phyloP scores from a whole-genome alignment of 2,888 invertebrate genomes.

The Macrophya annulata region DNA sequence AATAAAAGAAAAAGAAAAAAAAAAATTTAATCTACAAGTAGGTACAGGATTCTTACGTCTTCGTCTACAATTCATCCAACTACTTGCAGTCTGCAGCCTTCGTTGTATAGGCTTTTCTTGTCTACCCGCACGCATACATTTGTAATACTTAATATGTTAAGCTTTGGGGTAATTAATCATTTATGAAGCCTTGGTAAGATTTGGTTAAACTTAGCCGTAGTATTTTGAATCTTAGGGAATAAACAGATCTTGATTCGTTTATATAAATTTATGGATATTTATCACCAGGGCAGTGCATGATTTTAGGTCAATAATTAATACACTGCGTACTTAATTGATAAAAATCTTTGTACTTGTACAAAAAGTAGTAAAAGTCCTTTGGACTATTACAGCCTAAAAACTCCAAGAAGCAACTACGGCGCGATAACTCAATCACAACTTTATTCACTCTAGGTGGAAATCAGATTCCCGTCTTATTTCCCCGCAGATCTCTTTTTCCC shows the following conservation, averaged over 20 bases:
- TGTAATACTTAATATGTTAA: not conserved
- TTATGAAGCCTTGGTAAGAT: not conserved
- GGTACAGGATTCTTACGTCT: not conserved
- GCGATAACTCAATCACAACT: conserved; percentile 32
- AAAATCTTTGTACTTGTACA: not conserved
- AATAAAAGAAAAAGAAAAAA: not conserved
- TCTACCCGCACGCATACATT: not conserved
- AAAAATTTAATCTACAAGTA: not conserved
- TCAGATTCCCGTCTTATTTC: conserved; percentile 41
- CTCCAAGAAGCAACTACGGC: too few relatives aligned
- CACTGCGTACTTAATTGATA: not conserved
- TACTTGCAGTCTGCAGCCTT: not conserved
- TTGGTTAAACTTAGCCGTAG: not conserved
- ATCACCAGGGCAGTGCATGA: too few relatives aligned
- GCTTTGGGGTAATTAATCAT: conserved; percentile 15
- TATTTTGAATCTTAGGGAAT: not conserved
- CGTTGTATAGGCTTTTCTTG: conserved; percentile 3
- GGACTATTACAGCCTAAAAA: not conserved
- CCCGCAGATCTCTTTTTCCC: conserved; percentile 12
- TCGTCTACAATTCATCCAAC: not conserved
- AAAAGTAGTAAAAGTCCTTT: not conserved
- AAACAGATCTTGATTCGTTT: not conserved
- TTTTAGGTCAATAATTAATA: not conserved
- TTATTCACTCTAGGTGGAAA: conserved; percentile 31
- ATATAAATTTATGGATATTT: not conserved